Evolutionary conservation across 2,888 invertebrate genomes (phyloP), one percentile per base, ranked within the genome.

Genomic region (Cephus pygmeus): DNA sequence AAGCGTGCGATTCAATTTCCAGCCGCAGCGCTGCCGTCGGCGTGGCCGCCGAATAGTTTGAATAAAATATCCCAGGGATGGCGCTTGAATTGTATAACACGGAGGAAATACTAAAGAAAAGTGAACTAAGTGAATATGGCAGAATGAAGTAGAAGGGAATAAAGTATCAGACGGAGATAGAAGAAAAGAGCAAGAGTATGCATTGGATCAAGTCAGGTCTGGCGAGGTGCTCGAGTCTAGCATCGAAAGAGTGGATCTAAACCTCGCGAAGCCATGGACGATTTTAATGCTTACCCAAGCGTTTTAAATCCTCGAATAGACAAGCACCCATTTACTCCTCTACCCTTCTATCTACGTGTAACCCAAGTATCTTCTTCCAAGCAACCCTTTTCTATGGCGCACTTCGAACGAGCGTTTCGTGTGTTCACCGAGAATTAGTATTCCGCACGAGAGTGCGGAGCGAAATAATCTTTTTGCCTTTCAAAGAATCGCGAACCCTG

Each of bases 251-350:
- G 40, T 15, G 15, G 40, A 40, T 15, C 15, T 76, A 81, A 73
- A 36, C 75, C 69, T 75, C 81, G 80, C n/a, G 82, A 82, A 84
- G 77, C 81, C 83, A 78, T 79, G 81, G 82, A 81, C 68, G 81
- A 86, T 83, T 88, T 87, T 86, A 88, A 81, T 85, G 87, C 88
- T 88, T 86, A 87, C 85, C 84, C 86, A 81, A 81, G 83, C 84
- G 79, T 84, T 86, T 87, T 83, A 84, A 87, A 85, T 86, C 82
- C 81, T 87, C 84, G 80, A 84, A 81, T 81, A 82, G 85, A 84
- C 82, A 79, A 85, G 82, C 81, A 82, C 81, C 81, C 83, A 81
- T 84, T 87, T 78, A 77, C 81, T 69, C 77, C 75, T 79, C 73
- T 69, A 36, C 69, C 73, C 73, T 75, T 73, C 15, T 4, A 69